A percentile compares a stretch with the other conserved stretches of the same genome.
These are phyloP conservation scores for Ciona savignyi DNA, from an alignment of 23 tunicate genomes.

Conservation along the genomic window DNA sequence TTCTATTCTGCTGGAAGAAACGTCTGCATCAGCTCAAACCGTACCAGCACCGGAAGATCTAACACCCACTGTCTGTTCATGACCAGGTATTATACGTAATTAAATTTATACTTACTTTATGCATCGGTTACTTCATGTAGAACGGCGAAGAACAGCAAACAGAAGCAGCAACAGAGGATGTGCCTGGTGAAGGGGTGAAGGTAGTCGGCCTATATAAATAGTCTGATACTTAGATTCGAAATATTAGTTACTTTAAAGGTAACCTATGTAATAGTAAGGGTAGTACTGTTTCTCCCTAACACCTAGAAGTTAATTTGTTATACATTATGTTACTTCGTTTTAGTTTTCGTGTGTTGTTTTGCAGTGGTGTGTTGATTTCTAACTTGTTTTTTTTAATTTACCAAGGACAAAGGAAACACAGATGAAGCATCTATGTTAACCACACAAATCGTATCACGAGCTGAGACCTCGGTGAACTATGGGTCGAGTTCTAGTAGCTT, in stretches of 20 bases:
- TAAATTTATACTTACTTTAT: no score
- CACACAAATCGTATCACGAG: constrained; percentile 18
- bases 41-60: neutral
- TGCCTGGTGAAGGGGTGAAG: constrained; percentile 18
- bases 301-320: no score
- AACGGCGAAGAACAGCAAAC: neutral
- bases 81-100: neutral
- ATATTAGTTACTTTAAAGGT: no score
- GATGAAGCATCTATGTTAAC: constrained; percentile 10
- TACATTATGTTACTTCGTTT: no score
- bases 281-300: no score
- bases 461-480: constrained; percentile 18
- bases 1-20: no score
- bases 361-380: neutral
- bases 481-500: constrained; percentile 31
- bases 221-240: no score
- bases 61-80: neutral
- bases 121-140: neutral
- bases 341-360: no score
- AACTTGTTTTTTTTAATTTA: neutral
- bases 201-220: no score
- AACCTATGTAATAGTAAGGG: no score
- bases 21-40: neutral
- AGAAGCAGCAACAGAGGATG: constrained; percentile 8
- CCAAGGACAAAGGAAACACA: neutral